Evolutionary conservation across 2,888 invertebrate species (phyloP), one percentile per base, ranked within the genome.

Genomic region (Bellardia pandia): DNA sequence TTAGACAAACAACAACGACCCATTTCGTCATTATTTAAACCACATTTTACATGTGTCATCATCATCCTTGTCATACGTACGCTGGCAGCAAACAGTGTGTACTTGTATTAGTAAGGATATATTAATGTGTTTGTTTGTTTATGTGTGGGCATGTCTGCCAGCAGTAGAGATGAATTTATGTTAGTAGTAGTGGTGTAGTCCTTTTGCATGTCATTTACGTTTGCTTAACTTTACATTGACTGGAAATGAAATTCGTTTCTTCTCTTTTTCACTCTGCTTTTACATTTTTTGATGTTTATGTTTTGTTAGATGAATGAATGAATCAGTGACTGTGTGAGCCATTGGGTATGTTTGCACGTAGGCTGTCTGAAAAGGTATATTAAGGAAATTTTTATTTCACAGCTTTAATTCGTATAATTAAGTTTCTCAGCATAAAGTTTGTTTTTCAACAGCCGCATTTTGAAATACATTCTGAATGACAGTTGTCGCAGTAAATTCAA

Each of bases 41-140:
- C 92, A 89, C 92, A 92, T 91, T 92, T 92, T 88, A 92, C 92
- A 92, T 92, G 90, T 92, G 92, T 92, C 92, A 91, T 84, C 89
- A 89, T 82, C 87, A 87, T 85, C 68, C 87, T 81, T 87, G 80
- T 81, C 77, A 87, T 56, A 69, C 3, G 37, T 37, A 37, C 68
- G 85, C 85, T 85, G 64, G 68, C 84, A 81, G 58, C 75, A 48
- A 69, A n/a, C 48, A 30, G 33, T 62, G 62, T 71, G 6, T 77
- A 42, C 62, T 76, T 60, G 83, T 56, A 77, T 77, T 62, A 45
- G 33, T 60, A 53, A 53, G 51, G 33, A 48, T 53, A 62, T 69
- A 48, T 68, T 48, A 66, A 45, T 72, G 16, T 53, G n/a, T 66
- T 13, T 33, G 48, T 16, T 1, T 51, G 71, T 23, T 23, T 23